A percentile compares a stretch with the other conserved stretches of the same genome.
Conservation (phyloP, 2,113 vertebrate genomes). For the Hippocampus barbouri region DNA sequence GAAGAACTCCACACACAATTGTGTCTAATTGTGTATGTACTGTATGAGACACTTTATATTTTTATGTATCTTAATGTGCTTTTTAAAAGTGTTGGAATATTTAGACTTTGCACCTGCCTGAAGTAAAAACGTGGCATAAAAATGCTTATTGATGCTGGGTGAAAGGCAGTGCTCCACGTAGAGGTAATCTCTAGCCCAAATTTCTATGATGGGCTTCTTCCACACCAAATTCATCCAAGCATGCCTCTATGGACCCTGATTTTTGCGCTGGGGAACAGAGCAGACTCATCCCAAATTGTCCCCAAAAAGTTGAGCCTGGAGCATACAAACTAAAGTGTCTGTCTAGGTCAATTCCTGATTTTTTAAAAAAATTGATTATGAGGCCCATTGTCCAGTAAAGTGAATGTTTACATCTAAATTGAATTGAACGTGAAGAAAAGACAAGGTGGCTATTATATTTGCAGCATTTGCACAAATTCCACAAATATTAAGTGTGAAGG, state of each 20-base stretch:
- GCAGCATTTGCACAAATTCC: neutral
- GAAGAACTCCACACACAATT: neutral
- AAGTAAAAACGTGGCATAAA: neutral
- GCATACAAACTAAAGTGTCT: neutral
- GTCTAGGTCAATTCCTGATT: neutral
- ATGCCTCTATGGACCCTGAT: neutral
- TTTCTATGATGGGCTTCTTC: neutral
- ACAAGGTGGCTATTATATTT: neutral
- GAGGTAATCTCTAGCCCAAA: neutral
- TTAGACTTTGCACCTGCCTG: neutral
- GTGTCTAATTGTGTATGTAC: neutral
- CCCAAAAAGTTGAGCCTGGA: neutral
- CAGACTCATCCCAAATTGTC: neutral
- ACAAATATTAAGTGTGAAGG: conserved; percentile 28
- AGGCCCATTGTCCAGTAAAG: neutral
- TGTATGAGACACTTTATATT: too few species aligned
- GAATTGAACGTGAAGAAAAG: neutral
- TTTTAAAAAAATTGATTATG: neutral
- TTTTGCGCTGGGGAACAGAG: neutral
- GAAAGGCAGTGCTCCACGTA: neutral
- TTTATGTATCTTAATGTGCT: too few species aligned
- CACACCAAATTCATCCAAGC: neutral
- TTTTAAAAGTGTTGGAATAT: too few species aligned
- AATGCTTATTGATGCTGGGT: neutral
- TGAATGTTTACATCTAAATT: neutral